phyloP scores from a whole-genome alignment of 2,113 vertebrate species.

The Nesogale talazaci region DNA sequence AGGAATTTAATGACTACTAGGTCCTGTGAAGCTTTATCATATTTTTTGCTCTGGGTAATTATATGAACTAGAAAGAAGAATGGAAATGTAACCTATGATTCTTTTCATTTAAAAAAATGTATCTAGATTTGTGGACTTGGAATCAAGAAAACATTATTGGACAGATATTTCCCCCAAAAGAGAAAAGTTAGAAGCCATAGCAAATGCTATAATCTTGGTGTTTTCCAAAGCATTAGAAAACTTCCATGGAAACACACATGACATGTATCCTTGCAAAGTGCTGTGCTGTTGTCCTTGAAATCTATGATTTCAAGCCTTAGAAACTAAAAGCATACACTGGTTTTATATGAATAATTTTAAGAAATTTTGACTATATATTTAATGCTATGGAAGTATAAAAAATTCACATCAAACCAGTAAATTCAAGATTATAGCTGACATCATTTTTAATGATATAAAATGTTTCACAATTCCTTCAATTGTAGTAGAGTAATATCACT shows the following conservation, averaged over 20 bases:
- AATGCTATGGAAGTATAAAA: too few species aligned
- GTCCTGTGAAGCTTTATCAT: not conserved
- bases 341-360: too few species aligned
- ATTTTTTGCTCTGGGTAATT: not conserved
- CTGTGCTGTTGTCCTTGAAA: not conserved
- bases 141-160: not conserved
- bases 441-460: too few species aligned
- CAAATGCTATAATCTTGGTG: not conserved
- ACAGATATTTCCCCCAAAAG: not conserved
- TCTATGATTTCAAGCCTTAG: too few species aligned
- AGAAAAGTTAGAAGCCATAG: not conserved
- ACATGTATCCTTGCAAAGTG: not conserved
- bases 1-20: not conserved
- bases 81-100: accelerated
- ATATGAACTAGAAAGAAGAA: not conserved
- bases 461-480: too few species aligned
- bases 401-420: too few species aligned
- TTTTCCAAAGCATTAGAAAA: not conserved
- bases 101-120: not conserved
- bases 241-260: not conserved
- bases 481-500: too few species aligned
- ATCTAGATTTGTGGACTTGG: not conserved
- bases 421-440: too few species aligned
- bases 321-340: too few species aligned
- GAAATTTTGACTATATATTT: too few species aligned